Conservation (phyloP, 2,113 vertebrate genomes). For the Antigone vipio region DNA sequence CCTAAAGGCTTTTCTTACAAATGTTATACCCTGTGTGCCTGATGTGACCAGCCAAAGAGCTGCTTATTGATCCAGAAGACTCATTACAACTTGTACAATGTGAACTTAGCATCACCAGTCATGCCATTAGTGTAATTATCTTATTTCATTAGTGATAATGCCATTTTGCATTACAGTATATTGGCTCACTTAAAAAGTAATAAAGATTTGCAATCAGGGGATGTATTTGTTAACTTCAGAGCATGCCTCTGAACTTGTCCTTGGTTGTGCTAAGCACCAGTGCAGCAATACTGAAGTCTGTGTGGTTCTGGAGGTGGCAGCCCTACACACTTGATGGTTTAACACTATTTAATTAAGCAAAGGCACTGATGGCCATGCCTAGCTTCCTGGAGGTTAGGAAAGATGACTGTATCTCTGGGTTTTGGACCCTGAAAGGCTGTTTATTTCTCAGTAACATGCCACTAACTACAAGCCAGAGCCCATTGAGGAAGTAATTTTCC, state of each 20-base stretch:
- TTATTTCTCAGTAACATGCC: not conserved
- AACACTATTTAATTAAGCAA: not conserved
- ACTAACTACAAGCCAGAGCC: not conserved
- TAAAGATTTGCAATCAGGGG: slow-evolving; percentile 34
- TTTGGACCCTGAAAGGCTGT: not conserved
- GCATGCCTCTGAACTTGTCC: slow-evolving; percentile 1
- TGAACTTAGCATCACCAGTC: slow-evolving; percentile 62
- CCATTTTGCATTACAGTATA: slow-evolving; percentile 61
- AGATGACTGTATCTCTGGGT: not conserved
- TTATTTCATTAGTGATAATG: slow-evolving; percentile 69
- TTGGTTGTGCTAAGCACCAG: not conserved
- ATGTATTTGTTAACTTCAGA: slow-evolving; percentile 50
- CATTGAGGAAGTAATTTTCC: not conserved
- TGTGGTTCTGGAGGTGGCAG: not conserved
- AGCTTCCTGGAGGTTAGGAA: not conserved
- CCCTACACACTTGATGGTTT: too few relatives aligned
- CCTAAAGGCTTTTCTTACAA: slow-evolving; percentile 13
- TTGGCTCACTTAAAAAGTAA: slow-evolving; percentile 66
- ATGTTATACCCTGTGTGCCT: not conserved
- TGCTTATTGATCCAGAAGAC: slow-evolving; percentile 61
- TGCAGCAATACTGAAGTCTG: not conserved
- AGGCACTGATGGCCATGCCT: not conserved
- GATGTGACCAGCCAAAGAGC: slow-evolving; percentile 54
- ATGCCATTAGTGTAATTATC: slow-evolving; percentile 72
- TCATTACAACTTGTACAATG: slow-evolving; percentile 67